Evolutionary conservation across 2,888 invertebrate genomes (phyloP).

Genomic region (Diplazon laetatorius): DNA sequence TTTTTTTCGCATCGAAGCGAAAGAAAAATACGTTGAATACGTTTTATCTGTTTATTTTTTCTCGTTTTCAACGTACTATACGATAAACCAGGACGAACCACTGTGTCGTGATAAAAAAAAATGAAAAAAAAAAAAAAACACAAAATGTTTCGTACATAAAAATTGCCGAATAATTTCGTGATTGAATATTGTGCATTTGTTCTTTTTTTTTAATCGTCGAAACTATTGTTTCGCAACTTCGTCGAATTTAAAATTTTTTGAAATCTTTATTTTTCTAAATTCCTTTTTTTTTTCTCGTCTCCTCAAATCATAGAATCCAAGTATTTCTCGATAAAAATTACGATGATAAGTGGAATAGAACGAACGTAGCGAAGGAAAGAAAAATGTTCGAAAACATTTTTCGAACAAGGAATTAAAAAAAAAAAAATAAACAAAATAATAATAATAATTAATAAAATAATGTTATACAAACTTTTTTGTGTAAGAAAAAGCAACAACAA

Average conservation of each 20-base stretch:
- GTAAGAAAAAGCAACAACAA: conserved; percentile 10
- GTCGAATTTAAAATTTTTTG: not conserved
- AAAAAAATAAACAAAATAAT: too few species aligned
- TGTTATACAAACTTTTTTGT: conserved; percentile 18
- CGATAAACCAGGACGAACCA: not conserved
- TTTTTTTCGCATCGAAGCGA: conserved; percentile 4
- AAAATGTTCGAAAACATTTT: not conserved
- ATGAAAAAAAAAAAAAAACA: too few species aligned
- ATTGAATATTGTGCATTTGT: too few species aligned
- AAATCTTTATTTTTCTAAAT: not conserved
- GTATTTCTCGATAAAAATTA: conserved; percentile 1
- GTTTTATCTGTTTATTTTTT: not conserved
- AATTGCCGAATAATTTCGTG: too few species aligned
- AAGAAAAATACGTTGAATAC: not conserved
- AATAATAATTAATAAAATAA: not conserved
- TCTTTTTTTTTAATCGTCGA: conserved; percentile 1
- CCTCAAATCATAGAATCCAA: not conserved
- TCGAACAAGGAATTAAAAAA: too few species aligned
- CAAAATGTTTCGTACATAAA: too few species aligned
- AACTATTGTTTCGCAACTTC: too few species aligned
- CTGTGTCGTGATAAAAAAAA: too few species aligned
- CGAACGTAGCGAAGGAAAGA: not conserved
- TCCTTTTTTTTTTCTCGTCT: not conserved
- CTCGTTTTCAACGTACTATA: too few species aligned
- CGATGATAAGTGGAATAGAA: not conserved